Conservation (phyloP, 2,113 vertebrate genomes). For the Alces alces region DNA sequence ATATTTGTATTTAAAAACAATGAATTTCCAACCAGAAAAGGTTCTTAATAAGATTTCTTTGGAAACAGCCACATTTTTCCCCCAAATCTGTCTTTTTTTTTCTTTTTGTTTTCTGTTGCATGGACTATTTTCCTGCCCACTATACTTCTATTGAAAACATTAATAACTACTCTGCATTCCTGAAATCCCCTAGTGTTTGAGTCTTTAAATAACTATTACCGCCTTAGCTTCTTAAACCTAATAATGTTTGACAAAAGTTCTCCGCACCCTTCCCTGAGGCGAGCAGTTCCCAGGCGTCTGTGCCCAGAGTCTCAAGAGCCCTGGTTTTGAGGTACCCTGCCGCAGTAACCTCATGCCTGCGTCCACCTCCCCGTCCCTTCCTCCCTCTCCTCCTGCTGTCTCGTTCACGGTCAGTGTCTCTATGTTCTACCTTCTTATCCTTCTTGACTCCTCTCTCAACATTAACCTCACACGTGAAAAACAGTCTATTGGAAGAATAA, state of each 20-base stretch:
- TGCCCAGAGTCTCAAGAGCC: not conserved
- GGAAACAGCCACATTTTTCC: not conserved
- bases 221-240: not conserved
- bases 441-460: not conserved
- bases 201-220: not conserved
- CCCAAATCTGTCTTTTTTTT: not conserved
- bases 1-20: not conserved
- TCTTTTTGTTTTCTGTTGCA: not conserved
- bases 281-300: not conserved
- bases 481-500: not conserved
- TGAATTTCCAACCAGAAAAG: not conserved
- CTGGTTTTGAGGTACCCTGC: not conserved
- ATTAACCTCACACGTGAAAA: not conserved
- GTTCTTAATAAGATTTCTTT: not conserved
- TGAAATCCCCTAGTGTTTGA: not conserved
- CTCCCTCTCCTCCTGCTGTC: not conserved
- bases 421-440: not conserved
- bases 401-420: no score
- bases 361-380: not conserved
- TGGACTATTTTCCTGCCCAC: not conserved
- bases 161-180: not conserved
- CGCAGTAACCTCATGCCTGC: fast-evolving
- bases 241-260: not conserved
- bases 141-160: not conserved
- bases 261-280: not conserved